These are phyloP conservation scores for Sorex maritimensis DNA, from an alignment of 2,797 vertebrate species.

Conservation along the genomic window DNA sequence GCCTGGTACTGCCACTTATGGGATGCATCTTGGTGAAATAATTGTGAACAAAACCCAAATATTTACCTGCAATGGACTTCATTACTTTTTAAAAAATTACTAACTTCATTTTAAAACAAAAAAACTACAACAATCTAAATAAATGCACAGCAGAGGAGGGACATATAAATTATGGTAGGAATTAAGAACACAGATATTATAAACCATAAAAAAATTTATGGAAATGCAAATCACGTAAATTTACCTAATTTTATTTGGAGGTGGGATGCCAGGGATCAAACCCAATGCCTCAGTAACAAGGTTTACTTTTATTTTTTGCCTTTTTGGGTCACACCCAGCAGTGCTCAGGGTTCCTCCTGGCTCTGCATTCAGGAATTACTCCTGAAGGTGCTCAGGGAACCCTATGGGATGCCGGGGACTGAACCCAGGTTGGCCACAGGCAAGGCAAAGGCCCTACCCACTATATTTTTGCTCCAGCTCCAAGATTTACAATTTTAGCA, in stretches of 20 bases:
- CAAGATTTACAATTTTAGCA: not conserved
- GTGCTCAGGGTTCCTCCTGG: too few relatives aligned
- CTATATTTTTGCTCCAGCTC: too few relatives aligned
- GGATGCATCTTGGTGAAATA: not conserved
- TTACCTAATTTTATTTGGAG: too few relatives aligned
- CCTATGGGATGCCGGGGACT: too few relatives aligned
- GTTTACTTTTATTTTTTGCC: too few relatives aligned
- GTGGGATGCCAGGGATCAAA: not conserved
- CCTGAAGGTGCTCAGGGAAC: too few relatives aligned
- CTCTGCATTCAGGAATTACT: too few relatives aligned
- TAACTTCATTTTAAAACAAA: conserved; percentile 58
- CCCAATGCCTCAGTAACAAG: not conserved
- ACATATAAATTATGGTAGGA: not conserved
- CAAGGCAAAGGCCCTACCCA: too few relatives aligned
- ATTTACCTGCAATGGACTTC: conserved; percentile 23
- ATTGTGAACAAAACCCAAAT: not conserved
- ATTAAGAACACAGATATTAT: not conserved
- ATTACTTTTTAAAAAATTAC: not conserved
- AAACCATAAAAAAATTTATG: not conserved
- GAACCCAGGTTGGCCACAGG: too few relatives aligned
- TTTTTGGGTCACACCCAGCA: too few relatives aligned
- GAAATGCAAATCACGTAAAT: too few relatives aligned
- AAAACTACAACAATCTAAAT: not conserved
- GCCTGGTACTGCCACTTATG: not conserved
- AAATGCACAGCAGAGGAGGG: not conserved